Evolutionary conservation across 2,797 vertebrate genomes (phyloP).

Genomic region (Eospalax fontanierii): DNA sequence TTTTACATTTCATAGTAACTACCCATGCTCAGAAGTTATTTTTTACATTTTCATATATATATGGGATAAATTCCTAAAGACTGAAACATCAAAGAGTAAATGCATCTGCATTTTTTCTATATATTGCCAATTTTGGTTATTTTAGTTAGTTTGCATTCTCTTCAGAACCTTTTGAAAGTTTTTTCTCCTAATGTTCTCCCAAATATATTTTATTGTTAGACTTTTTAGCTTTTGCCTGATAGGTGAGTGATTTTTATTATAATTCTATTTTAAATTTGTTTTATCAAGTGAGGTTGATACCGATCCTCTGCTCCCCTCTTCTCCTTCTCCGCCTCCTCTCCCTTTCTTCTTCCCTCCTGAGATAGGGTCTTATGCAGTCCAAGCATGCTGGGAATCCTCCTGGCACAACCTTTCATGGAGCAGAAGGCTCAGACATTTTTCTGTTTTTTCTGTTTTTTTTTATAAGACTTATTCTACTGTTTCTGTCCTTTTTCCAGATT

Average conservation of each 20-base stretch:
- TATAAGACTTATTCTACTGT: neutral
- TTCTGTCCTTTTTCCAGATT: neutral
- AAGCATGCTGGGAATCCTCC: neutral
- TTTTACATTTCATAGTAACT: constrained; percentile 7
- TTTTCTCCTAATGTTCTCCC: neutral
- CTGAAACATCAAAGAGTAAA: neutral
- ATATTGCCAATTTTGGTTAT: neutral
- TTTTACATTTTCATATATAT: neutral
- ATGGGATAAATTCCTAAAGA: neutral
- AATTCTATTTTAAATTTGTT: constrained; percentile 23
- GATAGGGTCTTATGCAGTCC: neutral
- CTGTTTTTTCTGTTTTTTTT: neutral
- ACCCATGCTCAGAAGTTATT: neutral
- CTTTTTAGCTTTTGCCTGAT: neutral
- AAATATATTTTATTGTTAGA: neutral
- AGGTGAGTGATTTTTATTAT: neutral
- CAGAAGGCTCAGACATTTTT: neutral
- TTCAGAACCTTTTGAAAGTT: neutral
- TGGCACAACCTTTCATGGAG: too few relatives aligned
- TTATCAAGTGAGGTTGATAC: neutral
- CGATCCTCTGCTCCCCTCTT: neutral
- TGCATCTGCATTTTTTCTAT: neutral
- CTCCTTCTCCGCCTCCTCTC: neutral
- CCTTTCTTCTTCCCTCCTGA: too few relatives aligned
- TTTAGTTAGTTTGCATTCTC: neutral